Base-by-base conservation (phyloP, 2,797 vertebrate genomes). In the Salmo trutta region DNA sequence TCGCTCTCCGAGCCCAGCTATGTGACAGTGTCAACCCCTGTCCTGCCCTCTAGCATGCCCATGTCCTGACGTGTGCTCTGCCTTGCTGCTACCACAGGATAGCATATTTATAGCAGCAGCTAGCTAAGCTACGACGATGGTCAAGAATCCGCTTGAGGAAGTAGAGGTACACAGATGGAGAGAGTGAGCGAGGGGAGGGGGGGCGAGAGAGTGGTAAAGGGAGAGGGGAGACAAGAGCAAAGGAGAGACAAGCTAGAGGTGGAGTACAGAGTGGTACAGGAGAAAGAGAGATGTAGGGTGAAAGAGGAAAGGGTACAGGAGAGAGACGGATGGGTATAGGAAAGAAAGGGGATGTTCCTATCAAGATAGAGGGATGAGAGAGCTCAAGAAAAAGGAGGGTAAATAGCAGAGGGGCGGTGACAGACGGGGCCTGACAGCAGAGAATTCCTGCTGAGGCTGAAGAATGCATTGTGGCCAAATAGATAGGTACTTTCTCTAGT, bases 371-470 rank as follows among this genome's bases (percentile, higher is more conserved):
- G 86, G 24, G 14, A 53, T 5, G 47, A 36, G 64, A 24, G 77
- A 29, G 56, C 31, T 16, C 24, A 31, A 24, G 64, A 71, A 36
- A 68, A 5, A 12, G 85, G 83, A 59, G 80, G 81, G 83, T 79
- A 81, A 6, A 33, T 47, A 16, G 47, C 66, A 17, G 1, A n/a
- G 24, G 51, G 31, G 76, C 24, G 64, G 36, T 33, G 41, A 41
- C 41, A 41, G 41, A 47, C 80, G 84, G 87, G 77, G 74, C 71
- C 71, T 87, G 90, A 86, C 79, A 85, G 88, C 83, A 88, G 90
- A 90, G 89, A 89, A 93, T 90, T 93, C 93, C 92, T 96, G 94
- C 91, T 95, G 90, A 96, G 91, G 93, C 90, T 92, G 94, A 93
- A 95, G 92, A 95, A 93, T 94, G 93, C 90, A 90, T 91, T 85